Conservation (phyloP, 2,888 invertebrate genomes). For the Gortyna flavago region DNA sequence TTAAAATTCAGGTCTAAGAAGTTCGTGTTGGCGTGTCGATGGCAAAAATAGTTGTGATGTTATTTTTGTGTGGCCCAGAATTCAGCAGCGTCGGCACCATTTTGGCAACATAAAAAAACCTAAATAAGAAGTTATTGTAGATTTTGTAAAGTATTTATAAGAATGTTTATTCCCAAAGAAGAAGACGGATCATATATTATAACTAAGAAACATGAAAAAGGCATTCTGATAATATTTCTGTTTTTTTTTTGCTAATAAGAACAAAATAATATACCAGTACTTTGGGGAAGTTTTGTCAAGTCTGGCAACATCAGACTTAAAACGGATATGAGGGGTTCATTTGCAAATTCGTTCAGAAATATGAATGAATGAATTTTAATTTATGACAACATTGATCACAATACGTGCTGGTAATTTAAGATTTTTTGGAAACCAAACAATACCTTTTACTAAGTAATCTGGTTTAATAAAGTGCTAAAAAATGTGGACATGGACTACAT, state of each 20-base stretch:
- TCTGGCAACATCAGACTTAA: constrained; percentile 43
- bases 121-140: neutral
- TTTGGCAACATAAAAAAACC: neutral
- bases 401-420: neutral
- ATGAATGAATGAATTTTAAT: neutral
- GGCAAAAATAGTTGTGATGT: neutral
- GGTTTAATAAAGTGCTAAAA: neutral
- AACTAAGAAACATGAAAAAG: neutral
- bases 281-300: constrained; percentile 26
- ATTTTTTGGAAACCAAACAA: neutral
- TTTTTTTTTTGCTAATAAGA: neutral
- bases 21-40: neutral
- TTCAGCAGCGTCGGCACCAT: neutral
- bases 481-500: neutral
- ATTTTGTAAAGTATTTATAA: neutral
- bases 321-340: constrained; percentile 53
- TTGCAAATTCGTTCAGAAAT: constrained; percentile 66
- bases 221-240: neutral
- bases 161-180: neutral
- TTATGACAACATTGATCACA: constrained; percentile 49
- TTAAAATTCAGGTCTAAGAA: neutral
- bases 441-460: neutral
- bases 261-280: neutral
- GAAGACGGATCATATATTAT: neutral
- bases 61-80: no score